Percentiles rank a stretch among this genome's conserved stretches.
phyloP scores from a whole-genome alignment of 2,797 vertebrate genomes.

The Danio aesculapii region DNA sequence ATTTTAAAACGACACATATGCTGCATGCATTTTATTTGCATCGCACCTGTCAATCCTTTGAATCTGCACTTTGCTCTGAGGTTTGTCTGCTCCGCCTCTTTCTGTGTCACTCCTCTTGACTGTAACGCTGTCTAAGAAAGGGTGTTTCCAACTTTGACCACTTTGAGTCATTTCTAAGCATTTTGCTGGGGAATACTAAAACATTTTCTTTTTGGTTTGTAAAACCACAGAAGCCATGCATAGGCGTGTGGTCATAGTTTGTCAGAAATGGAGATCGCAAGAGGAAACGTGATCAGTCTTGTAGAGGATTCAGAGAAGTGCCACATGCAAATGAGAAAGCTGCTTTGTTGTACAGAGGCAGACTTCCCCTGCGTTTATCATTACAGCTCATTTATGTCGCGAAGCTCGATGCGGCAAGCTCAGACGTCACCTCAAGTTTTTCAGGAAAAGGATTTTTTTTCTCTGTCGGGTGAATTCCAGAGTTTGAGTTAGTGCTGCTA shows the following conservation, averaged over 20 bases:
- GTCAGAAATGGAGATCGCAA: slow-evolving; percentile 29
- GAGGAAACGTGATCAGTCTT: slow-evolving; percentile 44
- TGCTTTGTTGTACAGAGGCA: slow-evolving; percentile 24
- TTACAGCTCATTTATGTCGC: slow-evolving; percentile 4
- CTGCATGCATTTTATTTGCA: neutral
- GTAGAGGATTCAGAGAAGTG: slow-evolving; percentile 48
- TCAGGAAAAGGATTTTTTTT: slow-evolving; percentile 46
- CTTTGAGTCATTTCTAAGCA: slow-evolving; percentile 16
- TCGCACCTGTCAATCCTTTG: neutral
- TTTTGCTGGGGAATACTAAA: slow-evolving; percentile 17
- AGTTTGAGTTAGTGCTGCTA: slow-evolving; percentile 37
- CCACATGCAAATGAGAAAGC: slow-evolving; percentile 49
- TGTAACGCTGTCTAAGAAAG: slow-evolving; percentile 17
- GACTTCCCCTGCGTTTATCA: slow-evolving; percentile 57
- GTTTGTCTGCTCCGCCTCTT: slow-evolving; percentile 43
- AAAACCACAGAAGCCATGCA: slow-evolving; percentile 21
- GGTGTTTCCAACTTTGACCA: slow-evolving; percentile 3
- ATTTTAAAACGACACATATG: too few species aligned
- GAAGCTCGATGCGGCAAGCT: slow-evolving; percentile 1
- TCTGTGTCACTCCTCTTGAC: slow-evolving; percentile 7
- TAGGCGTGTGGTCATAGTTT: slow-evolving; percentile 21
- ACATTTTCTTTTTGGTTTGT: slow-evolving; percentile 13
- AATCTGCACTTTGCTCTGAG: slow-evolving; percentile 44
- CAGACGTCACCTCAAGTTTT: slow-evolving; percentile 36
- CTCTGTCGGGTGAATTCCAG: slow-evolving; percentile 58